Base-by-base conservation (phyloP, 1,140 invertebrate genomes). In the Caerostris darwini region DNA sequence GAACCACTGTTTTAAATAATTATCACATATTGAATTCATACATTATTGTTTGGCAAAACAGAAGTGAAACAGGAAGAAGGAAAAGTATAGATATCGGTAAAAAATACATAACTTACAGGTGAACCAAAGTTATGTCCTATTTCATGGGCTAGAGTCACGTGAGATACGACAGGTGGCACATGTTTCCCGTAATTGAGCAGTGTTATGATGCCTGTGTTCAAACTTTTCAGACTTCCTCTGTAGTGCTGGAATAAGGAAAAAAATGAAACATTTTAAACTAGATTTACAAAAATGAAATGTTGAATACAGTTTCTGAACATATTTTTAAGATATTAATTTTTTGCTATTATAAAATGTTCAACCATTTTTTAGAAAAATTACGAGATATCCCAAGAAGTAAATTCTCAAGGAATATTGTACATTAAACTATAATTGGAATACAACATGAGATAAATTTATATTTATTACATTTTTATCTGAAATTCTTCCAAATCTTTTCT, bases 61-160 rank as follows among this genome's bases (percentile, higher is more conserved):
- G 34, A 34, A 34, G 34, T 34, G 34, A 34, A 34, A 34, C 34
- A 34, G 34, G 34, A 34, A 34, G 34, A 34, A 34, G 34, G 34
- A 34, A 34, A 34, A 34, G 2, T 34, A 34, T 34, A 34, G 2
- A 34, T 34, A 34, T 34, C 34, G 34, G 2, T 1, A 34, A 77
- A 77, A 10, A 77, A 8, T 77, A 34, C 34, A 0, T 3, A 14
- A 96, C 97, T 97, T 96, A 99, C 98, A 95, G 98, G 98, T 53
- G 99, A 99, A 92, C 99, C 99, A 96, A 99, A 99, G 96, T 99
- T 99, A 96, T 99, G 99, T 67, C 99, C 99, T 95, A 99, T 99
- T 97, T 99, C 99, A 96, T 99, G 99, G 19, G 99, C 99, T 93
- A 99, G 97, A 10, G 99, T 99, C 81, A 99, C 98, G 96, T 99